Percentiles rank a stretch among this genome's conserved stretches.
These are phyloP conservation scores for Caenorhabditis inopinata DNA, from an alignment of 1,140 invertebrate genomes.

Conservation along the genomic window DNA sequence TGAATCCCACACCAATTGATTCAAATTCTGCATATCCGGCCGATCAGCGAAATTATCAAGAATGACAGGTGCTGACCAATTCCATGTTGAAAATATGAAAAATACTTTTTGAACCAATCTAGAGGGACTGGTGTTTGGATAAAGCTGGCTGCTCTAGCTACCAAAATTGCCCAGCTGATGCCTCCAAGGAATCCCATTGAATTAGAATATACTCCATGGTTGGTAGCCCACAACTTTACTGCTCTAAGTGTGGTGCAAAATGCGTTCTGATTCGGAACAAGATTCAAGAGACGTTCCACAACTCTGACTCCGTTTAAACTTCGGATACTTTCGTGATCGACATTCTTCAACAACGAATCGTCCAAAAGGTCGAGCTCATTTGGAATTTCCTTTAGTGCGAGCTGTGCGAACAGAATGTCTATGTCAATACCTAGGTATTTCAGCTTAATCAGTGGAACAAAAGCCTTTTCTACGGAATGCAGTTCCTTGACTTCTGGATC, in stretches of 20 bases:
- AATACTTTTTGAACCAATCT: conserved; percentile 97
- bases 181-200: conserved; percentile 92
- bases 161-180: conserved; percentile 98
- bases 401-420: conserved; percentile 91
- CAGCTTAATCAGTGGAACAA: conserved; percentile 99
- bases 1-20: conserved; percentile 79
- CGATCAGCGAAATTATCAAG: conserved; percentile 79
- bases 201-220: conserved; percentile 95
- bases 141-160: conserved; percentile 93
- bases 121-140: conserved; percentile 91
- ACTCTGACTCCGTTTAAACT: conserved; percentile 95
- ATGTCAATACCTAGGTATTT: conserved; percentile 90
- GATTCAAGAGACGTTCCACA: conserved; percentile 91
- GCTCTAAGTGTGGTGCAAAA: conserved; percentile 88
- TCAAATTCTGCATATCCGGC: conserved; percentile 64
- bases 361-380: not conserved
- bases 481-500: conserved; percentile 63
- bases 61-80: conserved; percentile 95
- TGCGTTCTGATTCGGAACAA: conserved; percentile 91
- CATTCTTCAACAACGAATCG: not conserved
- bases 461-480: conserved; percentile 92
- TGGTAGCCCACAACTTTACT: conserved; percentile 74
- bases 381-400: conserved; percentile 72
- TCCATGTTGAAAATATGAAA: conserved; percentile 92
- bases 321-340: conserved; percentile 72